Evolutionary conservation across 1,140 invertebrate genomes (phyloP).

Genomic region (Homarus americanus): DNA sequence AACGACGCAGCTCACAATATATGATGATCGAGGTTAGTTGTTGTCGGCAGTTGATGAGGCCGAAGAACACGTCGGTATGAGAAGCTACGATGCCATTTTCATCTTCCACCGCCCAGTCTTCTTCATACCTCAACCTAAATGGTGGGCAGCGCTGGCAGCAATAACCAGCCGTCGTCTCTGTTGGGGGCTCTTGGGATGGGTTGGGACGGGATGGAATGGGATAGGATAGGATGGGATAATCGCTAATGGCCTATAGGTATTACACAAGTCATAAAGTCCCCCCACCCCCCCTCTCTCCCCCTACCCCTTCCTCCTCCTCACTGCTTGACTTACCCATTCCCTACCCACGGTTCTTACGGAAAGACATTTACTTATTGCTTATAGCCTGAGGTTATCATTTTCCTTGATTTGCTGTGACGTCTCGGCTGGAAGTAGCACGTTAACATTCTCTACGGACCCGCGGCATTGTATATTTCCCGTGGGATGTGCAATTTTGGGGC

Average conservation of each 20-base stretch:
- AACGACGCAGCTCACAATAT: too few species aligned
- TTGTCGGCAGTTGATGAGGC: not conserved
- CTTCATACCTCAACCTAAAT: too few species aligned
- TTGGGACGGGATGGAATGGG: not conserved
- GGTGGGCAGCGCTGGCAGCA: not conserved
- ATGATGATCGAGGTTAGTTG: too few species aligned
- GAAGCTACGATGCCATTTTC: not conserved
- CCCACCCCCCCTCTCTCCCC: too few species aligned
- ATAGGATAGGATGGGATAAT: too few species aligned
- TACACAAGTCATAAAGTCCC: slow-evolving; percentile 32
- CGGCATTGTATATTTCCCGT: slow-evolving; percentile 26
- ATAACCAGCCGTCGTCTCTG: not conserved
- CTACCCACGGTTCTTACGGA: not conserved
- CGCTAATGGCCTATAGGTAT: not conserved
- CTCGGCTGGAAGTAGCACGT: slow-evolving; percentile 56
- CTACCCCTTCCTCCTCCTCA: too few species aligned
- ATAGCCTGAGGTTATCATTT: slow-evolving; percentile 12
- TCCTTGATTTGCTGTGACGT: slow-evolving; percentile 27
- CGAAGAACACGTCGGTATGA: too few species aligned
- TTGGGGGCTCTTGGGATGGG: too few species aligned
- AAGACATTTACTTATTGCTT: not conserved
- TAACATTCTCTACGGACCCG: slow-evolving; percentile 31
- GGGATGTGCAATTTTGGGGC: slow-evolving; percentile 26
- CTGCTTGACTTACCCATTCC: slow-evolving; percentile 16
- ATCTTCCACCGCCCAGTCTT: not conserved